Conservation (phyloP, 2,888 invertebrate genomes). For the Diaphora mendica region DNA sequence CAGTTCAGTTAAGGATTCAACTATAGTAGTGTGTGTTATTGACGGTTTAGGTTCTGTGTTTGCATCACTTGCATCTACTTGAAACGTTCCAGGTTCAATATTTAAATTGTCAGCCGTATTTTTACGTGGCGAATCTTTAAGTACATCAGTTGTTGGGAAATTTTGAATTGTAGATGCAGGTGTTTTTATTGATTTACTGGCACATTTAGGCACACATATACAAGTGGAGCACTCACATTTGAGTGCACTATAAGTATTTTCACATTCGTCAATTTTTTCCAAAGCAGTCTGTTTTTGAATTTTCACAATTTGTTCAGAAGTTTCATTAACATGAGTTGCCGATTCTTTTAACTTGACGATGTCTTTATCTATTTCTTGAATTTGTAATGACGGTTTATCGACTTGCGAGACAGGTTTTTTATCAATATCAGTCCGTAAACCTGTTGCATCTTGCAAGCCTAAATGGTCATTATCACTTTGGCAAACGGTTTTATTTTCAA, state of each 20-base stretch:
- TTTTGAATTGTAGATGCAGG: neutral
- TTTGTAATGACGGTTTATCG: slow-evolving; percentile 16
- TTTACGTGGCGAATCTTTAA: slow-evolving; percentile 13
- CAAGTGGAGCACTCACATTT: slow-evolving; percentile 1
- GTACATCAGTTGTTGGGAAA: slow-evolving; percentile 10
- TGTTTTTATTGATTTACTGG: neutral
- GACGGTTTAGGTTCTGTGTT: slow-evolving; percentile 2
- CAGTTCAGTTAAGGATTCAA: slow-evolving; percentile 4
- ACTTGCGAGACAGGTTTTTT: slow-evolving; percentile 11
- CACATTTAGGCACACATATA: neutral
- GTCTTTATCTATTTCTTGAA: slow-evolving; percentile 31
- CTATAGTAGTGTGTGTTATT: slow-evolving; percentile 1
- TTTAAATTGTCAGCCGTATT: slow-evolving; percentile 1
- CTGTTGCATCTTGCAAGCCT: slow-evolving; percentile 10
- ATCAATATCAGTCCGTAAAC: slow-evolving; percentile 13
- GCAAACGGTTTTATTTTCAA: slow-evolving; percentile 3
- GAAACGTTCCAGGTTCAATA: slow-evolving; percentile 3
- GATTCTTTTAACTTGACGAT: slow-evolving; percentile 18
- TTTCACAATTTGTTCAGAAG: slow-evolving; percentile 19
- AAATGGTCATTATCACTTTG: neutral
- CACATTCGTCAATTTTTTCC: slow-evolving; percentile 5
- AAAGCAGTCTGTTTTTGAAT: slow-evolving; percentile 5
- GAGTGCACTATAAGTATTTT: neutral
- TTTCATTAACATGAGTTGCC: neutral
- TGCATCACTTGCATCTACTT: slow-evolving; percentile 2